Evolutionary conservation across 2,888 invertebrate genomes (phyloP).

Genomic region (Nomada fabriciana): DNA sequence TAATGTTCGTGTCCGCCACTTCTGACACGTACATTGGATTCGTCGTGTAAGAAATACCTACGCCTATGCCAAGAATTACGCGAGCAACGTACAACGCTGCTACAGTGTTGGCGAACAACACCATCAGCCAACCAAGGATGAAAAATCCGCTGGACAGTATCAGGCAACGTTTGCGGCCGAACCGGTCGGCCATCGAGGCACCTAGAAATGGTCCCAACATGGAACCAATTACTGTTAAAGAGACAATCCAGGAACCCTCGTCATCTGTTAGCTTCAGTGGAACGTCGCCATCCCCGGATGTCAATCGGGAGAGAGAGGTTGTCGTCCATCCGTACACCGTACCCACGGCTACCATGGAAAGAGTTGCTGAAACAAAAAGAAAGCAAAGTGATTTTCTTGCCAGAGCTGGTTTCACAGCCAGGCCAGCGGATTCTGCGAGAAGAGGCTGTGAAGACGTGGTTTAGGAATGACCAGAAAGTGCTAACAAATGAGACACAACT

Average conservation of each 20-base stretch:
- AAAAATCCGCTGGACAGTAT: conserved; percentile 80
- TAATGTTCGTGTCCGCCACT: conserved; percentile 80
- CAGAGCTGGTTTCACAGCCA: too few relatives aligned
- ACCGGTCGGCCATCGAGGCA: conserved; percentile 77
- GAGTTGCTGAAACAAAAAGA: conserved; percentile 76
- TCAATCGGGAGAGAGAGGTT: conserved; percentile 75
- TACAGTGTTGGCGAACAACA: conserved; percentile 76
- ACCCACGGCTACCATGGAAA: conserved; percentile 83
- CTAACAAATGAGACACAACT: too few relatives aligned
- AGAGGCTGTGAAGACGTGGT: too few relatives aligned
- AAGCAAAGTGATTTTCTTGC: too few relatives aligned
- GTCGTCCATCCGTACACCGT: conserved; percentile 83
- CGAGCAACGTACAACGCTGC: conserved; percentile 76
- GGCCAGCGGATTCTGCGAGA: too few relatives aligned
- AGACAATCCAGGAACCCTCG: conserved; percentile 81
- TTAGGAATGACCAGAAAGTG: too few relatives aligned
- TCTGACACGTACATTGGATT: conserved; percentile 83
- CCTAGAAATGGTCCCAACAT: conserved; percentile 82
- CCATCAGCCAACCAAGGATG: conserved; percentile 80
- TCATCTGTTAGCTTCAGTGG: conserved; percentile 76
- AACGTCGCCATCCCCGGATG: conserved; percentile 63
- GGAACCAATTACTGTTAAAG: conserved; percentile 81
- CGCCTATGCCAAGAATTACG: conserved; percentile 79
- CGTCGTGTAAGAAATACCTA: conserved; percentile 81
- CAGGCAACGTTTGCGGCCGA: conserved; percentile 79